Base-by-base conservation (phyloP, 2,888 invertebrate species). In the Anorthoa munda region DNA sequence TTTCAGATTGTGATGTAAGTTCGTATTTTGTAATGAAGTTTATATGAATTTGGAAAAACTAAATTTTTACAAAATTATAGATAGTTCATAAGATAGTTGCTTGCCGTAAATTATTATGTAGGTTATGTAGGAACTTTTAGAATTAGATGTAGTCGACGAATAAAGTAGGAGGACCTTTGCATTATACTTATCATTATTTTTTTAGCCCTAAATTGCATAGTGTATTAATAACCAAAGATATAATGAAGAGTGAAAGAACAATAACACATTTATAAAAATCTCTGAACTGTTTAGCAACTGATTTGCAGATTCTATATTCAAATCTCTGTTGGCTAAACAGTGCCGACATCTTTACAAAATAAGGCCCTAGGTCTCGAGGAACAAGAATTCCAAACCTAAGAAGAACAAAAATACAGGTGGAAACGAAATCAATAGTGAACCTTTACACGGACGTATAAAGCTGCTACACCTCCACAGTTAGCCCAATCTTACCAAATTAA, bases 401-500 rank as follows among this genome's bases (percentile, higher is more conserved):
- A 56, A 26, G 23, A 26, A 31, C 13, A 39, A 9, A 53, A 66
- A 67, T 46, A 21, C 13, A 70, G 11, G 7, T 31, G 7, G 15
- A 56, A 59, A 13, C 3, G 12, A 59, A 66, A 79, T 70, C 67
- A 56, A 60, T 78, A 68, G 23, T 7, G 4, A 68, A 59, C 9
- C 12, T 53, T n/a, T 45, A 72, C n/a, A 63, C 2, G 15, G 18
- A 56, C 45, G 26, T 60, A 71, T 55, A 56, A 39, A 50, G 51
- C 23, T 55, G 21, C 59, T 18, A 69, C 75, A 56, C 26, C 46
- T 65, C 66, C 60, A 75, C 39, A 79, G 74, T 67, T 66, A 67
- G 71, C 68, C 71, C 82, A 73, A 81, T 84, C 77, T 84, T 88
- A 84, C 70, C 83, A 87, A 90, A 91, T 90, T 82, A 87, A 88